phyloP scores from a whole-genome alignment of 2,888 invertebrate species.

The Nemotelus pantherinus region DNA sequence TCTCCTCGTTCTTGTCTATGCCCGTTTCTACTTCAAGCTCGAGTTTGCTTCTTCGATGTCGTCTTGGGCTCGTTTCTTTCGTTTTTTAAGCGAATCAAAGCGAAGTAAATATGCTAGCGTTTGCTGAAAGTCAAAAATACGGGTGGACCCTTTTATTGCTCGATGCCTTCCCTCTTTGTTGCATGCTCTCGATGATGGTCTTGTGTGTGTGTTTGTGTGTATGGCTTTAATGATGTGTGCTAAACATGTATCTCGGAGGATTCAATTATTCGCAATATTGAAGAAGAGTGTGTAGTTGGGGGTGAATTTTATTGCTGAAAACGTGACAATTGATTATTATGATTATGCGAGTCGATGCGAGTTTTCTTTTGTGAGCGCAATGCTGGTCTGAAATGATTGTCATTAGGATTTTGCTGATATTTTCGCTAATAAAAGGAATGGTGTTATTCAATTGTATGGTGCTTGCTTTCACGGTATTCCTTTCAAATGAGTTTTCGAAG shows the following conservation, averaged over 20 bases:
- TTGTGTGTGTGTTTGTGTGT: background rate
- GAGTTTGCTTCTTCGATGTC: background rate
- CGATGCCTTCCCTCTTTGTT: slow-evolving; percentile 12
- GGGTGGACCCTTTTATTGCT: slow-evolving; percentile 28
- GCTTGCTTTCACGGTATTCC: background rate
- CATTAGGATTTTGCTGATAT: too few relatives aligned
- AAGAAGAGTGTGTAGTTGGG: background rate
- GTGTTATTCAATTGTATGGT: background rate
- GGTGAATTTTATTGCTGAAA: slow-evolving; percentile 22
- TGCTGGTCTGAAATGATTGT: too few relatives aligned
- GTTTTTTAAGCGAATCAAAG: slow-evolving; percentile 30
- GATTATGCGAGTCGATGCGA: background rate
- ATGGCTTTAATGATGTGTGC: slow-evolving; percentile 41
- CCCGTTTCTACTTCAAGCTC: background rate
- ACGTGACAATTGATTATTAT: slow-evolving; percentile 13
- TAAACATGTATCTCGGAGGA: slow-evolving; percentile 26
- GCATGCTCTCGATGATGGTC: slow-evolving; percentile 9
- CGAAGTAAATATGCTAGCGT: slow-evolving; percentile 31
- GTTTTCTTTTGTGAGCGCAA: too few relatives aligned
- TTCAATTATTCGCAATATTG: slow-evolving; percentile 27
- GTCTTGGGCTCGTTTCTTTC: background rate
- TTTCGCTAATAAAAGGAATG: background rate
- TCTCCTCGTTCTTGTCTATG: slow-evolving; percentile 25
- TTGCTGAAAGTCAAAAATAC: slow-evolving; percentile 38
- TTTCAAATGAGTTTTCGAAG: background rate